Evolutionary conservation across 2,888 invertebrate species (phyloP), one percentile per base, ranked within the genome.

Genomic region (Perdita meconis): DNA sequence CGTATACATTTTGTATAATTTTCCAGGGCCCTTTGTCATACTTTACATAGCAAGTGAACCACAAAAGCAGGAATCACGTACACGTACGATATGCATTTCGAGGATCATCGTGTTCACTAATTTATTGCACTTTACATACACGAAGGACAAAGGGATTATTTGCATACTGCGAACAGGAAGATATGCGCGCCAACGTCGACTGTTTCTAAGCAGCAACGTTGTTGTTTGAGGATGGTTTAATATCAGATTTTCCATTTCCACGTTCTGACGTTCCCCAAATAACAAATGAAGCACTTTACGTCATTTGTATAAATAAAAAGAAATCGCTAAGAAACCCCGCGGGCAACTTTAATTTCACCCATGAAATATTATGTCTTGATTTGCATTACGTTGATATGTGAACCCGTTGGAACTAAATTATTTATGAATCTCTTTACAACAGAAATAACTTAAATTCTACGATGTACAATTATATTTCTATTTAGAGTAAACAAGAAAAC

Each of bases 31-130:
- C 51, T 60, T 68, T 42, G 22, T 60, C 22, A 40, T 51, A 68
- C 34, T 68, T 60, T 68, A 51, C 51, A 68, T 50, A 51, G 50
- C 60, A 60, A 68, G 51, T 40, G 12, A 51, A 60, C 50, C n/a
- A 38, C 51, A 26, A 34, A 51, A 42, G 67, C 59, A 51, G 36
- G 60, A 68, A 51, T 60, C 50, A 30, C 10, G 59, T 59, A 51
- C 34, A 68, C 59, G 22, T 34, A 24, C 40, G 50, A 51, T 34
- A 68, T 60, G 59, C 67, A 68, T 68, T 68, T 42, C 30, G 60
- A 34, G 59, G 40, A 50, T 60, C 67, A 51, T 51, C 67, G 67
- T 51, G 40, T 60, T 44, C 60, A 50, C 60, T 60, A 68, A 68
- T 60, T 51, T 42, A 51, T 22, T 50, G 40, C 51, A 53, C 51